A percentile compares a stretch with the other conserved stretches of the same genome.
phyloP scores from a whole-genome alignment of 2,888 invertebrate genomes.

The Drosophila buzzatii region DNA sequence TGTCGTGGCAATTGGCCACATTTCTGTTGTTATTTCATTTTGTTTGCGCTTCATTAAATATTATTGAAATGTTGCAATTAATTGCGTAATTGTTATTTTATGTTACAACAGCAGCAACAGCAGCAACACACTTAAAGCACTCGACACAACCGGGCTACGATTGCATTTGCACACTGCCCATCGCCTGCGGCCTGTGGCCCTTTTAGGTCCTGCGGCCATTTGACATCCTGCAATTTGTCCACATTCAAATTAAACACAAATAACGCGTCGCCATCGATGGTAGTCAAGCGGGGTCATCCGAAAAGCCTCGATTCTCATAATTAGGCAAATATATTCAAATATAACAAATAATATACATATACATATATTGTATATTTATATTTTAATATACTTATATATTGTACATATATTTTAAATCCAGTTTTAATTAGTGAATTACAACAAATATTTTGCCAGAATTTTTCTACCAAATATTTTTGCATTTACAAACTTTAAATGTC shows the following conservation, averaged over 20 bases:
- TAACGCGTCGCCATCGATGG: slow-evolving; percentile 57
- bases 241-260: slow-evolving; percentile 78
- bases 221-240: slow-evolving; percentile 63
- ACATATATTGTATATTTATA: not conserved
- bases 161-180: slow-evolving; percentile 7
- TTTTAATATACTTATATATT: too few relatives aligned
- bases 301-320: not conserved
- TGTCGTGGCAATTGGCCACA: slow-evolving; percentile 10
- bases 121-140: slow-evolving; percentile 64
- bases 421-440: not conserved
- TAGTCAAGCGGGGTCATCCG: slow-evolving; percentile 57
- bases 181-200: slow-evolving; percentile 36
- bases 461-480: not conserved
- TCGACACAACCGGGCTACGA: slow-evolving; percentile 48
- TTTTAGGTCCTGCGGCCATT: slow-evolving; percentile 49
- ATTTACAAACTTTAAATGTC: not conserved
- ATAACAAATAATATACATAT: not conserved
- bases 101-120: slow-evolving; percentile 50
- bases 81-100: slow-evolving; percentile 81
- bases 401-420: not conserved
- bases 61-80: slow-evolving; percentile 80
- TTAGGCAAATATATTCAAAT: slow-evolving; percentile 4
- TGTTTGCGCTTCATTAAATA: slow-evolving; percentile 81
- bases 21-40: slow-evolving; percentile 67
- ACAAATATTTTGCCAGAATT: not conserved